These are phyloP conservation scores for Bugulina stolonifera DNA, from an alignment of 2,888 invertebrate species.

Conservation along the genomic window DNA sequence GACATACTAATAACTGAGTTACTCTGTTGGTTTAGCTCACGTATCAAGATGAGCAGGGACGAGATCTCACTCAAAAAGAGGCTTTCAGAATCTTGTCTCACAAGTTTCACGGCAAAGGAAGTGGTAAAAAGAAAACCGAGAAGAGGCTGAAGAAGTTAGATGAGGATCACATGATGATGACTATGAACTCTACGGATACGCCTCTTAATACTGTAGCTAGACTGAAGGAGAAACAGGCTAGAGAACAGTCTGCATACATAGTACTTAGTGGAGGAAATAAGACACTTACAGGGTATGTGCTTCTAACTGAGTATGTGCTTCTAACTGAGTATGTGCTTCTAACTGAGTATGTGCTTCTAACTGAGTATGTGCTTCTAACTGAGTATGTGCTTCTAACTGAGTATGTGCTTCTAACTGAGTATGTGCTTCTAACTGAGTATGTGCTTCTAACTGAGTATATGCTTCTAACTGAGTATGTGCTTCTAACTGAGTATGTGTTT, in stretches of 20 bases:
- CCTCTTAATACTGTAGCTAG: constrained; percentile 89
- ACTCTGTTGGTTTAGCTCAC: constrained; percentile 62
- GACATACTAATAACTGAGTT: no score
- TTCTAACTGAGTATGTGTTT: no score
- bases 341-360: no score
- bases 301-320: no score
- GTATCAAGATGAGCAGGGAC: constrained; percentile 94
- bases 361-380: no score
- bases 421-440: no score
- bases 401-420: no score
- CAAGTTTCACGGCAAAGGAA: constrained; percentile 98
- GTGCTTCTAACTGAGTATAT: no score
- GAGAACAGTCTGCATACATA: constrained; percentile 85
- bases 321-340: no score
- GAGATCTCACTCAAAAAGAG: constrained; percentile 85
- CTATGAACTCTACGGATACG: constrained; percentile 96
- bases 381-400: no score
- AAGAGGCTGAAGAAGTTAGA: constrained; percentile 89
- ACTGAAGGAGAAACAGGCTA: constrained; percentile 89
- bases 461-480: no score
- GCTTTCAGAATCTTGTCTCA: constrained; percentile 90
- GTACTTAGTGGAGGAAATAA: constrained; percentile 71
- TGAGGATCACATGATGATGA: constrained; percentile 91
- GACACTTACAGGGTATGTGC: constrained; percentile 30
- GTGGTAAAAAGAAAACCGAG: constrained; percentile 95